A percentile compares a stretch with the other conserved stretches of the same genome.
Conservation (phyloP, 2,888 invertebrate species). For the Dasypogon diadema region DNA sequence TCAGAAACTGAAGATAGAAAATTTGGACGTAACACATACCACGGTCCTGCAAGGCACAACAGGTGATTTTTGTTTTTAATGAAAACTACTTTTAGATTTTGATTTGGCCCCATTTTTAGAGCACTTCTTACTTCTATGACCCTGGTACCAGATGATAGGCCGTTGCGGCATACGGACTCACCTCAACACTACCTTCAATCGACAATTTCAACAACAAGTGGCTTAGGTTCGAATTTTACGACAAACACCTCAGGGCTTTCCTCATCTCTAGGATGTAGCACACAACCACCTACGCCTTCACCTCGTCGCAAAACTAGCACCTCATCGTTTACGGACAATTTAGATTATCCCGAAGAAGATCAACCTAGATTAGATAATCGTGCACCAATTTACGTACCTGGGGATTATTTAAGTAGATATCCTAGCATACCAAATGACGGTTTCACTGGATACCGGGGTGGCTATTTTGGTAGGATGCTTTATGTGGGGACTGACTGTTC, state of each 20-base stretch:
- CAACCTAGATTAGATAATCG: conserved; percentile 61
- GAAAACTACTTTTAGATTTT: not conserved
- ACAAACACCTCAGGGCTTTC: conserved; percentile 66
- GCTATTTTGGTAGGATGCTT: conserved; percentile 64
- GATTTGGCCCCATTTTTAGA: conserved; percentile 52
- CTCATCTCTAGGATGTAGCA: conserved; percentile 66
- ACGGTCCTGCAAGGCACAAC: conserved; percentile 85
- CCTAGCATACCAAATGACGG: conserved; percentile 65
- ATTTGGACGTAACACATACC: conserved; percentile 86
- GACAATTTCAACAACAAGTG: conserved; percentile 71
- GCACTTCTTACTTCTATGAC: conserved; percentile 62
- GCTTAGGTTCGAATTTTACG: conserved; percentile 70
- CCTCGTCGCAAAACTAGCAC: conserved; percentile 80
- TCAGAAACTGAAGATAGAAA: conserved; percentile 60
- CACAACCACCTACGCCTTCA: conserved; percentile 75
- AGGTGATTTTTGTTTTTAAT: conserved; percentile 66
- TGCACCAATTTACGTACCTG: conserved; percentile 62
- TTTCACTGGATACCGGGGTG: conserved; percentile 63
- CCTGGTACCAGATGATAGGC: conserved; percentile 68
- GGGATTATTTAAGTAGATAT: conserved; percentile 63
- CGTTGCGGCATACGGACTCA: conserved; percentile 80
- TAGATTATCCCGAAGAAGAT: conserved; percentile 60
- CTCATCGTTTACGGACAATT: conserved; percentile 76
- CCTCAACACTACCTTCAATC: conserved; percentile 76
- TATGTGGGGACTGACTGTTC: too few species aligned